Evolutionary conservation across 2,888 invertebrate species (phyloP).

Genomic region (Drosophila phalerata): DNA sequence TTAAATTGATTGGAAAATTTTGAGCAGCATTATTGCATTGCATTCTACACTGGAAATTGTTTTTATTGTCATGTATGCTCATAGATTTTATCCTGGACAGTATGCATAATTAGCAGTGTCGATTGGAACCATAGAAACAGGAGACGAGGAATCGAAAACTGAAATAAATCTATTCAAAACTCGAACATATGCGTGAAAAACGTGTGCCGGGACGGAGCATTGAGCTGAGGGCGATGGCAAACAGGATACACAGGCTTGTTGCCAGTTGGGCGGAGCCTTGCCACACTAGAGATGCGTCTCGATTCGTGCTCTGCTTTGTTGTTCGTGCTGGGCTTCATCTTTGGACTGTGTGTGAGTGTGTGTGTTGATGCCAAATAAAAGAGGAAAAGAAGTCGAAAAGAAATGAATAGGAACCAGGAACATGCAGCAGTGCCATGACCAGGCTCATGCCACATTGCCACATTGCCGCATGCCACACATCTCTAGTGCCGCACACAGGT

Average conservation of each 20-base stretch:
- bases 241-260: conserved; percentile 43
- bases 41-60: too few species aligned
- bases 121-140: background rate
- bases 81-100: background rate
- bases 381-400: conserved; percentile 1
- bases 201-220: conserved; percentile 20
- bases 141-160: background rate
- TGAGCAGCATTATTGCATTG: too few species aligned
- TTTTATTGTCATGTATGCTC: background rate
- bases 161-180: conserved; percentile 47
- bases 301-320: conserved; percentile 17
- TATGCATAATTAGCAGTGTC: background rate
- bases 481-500: conserved; percentile 8
- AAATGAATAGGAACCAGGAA: conserved; percentile 2
- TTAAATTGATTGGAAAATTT: too few species aligned
- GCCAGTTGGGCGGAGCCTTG: conserved; percentile 8
- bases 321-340: conserved; percentile 15
- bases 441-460: conserved; percentile 8
- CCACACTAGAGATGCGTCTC: conserved; percentile 26
- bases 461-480: conserved; percentile 5
- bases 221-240: conserved; percentile 16
- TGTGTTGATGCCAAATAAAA: conserved; percentile 6
- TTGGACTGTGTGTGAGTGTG: background rate
- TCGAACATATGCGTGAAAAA: conserved; percentile 62
- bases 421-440: conserved; percentile 2